Base-by-base conservation (phyloP, 1,140 invertebrate species). In the Macrostomum lignano region DNA sequence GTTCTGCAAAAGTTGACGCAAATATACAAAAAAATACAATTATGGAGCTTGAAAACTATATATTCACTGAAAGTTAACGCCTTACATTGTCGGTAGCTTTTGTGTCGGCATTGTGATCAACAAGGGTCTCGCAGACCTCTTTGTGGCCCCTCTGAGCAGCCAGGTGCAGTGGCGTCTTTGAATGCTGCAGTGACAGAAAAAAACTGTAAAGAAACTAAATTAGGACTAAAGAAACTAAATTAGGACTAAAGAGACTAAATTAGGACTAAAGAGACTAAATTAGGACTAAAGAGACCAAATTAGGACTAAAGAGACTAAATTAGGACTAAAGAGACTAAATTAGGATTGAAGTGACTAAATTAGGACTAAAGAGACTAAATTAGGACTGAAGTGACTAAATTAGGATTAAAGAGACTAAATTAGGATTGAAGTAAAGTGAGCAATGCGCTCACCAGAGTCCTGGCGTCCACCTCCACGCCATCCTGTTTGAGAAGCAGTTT, bases 61-160 rank as follows among this genome's bases (percentile, higher is more conserved):
- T 24, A 9, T 24, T 9, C 9, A 31, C 31, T 25, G 2, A 39
- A n/a, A n/a, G n/a, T n/a, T n/a, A n/a, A n/a, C n/a, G n/a, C 31
- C 7, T 22, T 38, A 38, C 24, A 39, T 20, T 7, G 14, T 28
- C 26, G 15, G 9, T 13, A 6, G 13, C 13, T n/a, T 32, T 21
- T 20, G 13, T 6, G 7, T 32, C 35, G 20, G 14, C 25, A n/a
- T n/a, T 7, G 21, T 9, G 6, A 29, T 15, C 22, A 76, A 76
- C 42, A 73, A 40, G 13, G 40, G 26, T 34, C 42, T 15, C 35
- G 76, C 76, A 72, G 17, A 86, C 63, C 49, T 79, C 70, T 4
- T 73, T 71, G 48, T 73, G 91, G 2, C 88, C 88, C 47, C 86
- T 86, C 67, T 81, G 73, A 0, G 86, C 78, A 1, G 86, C 84